Conservation (phyloP, 2,113 vertebrate species). For the Oreochromis aureus region DNA sequence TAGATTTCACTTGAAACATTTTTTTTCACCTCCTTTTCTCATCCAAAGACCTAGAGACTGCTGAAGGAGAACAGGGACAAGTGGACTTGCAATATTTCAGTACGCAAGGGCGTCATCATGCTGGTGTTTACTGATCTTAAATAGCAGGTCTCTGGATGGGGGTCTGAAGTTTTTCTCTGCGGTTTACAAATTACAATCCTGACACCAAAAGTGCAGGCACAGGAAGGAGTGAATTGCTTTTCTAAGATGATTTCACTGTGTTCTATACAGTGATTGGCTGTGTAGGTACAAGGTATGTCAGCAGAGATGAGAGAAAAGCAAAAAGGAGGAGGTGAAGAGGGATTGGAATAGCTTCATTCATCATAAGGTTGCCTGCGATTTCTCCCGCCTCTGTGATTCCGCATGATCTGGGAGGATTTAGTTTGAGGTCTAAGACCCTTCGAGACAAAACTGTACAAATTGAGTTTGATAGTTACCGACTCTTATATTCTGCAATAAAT, state of each 20-base stretch:
- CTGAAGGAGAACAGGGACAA: slow-evolving; percentile 29
- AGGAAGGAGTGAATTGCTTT: slow-evolving; percentile 40
- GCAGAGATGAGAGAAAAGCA: slow-evolving; percentile 32
- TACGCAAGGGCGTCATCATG: slow-evolving; percentile 4
- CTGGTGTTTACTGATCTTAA: slow-evolving; percentile 46
- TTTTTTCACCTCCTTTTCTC: slow-evolving; percentile 35
- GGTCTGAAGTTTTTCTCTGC: slow-evolving; percentile 15
- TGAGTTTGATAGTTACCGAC: slow-evolving; percentile 53
- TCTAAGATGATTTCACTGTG: slow-evolving; percentile 28
- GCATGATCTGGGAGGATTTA: slow-evolving; percentile 62
- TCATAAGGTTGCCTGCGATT: slow-evolving; percentile 56
- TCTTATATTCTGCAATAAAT: slow-evolving; percentile 37
- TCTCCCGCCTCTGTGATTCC: slow-evolving; percentile 57
- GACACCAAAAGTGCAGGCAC: slow-evolving; percentile 16
- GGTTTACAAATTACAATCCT: slow-evolving; percentile 47
- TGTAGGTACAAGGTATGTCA: slow-evolving; percentile 46
- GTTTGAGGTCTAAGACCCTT: slow-evolving; percentile 47
- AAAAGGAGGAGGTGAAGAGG: slow-evolving; percentile 37
- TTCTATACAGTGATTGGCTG: slow-evolving; percentile 36
- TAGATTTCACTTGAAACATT: slow-evolving; percentile 74
- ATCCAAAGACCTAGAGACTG: slow-evolving; percentile 23
- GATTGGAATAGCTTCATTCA: slow-evolving; percentile 66
- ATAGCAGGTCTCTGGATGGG: slow-evolving; percentile 11
- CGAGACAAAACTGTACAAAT: slow-evolving; percentile 61
- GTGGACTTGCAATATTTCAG: slow-evolving; percentile 7